Evolutionary conservation across 2,113 vertebrate species (phyloP).

Genomic region (Mungos mungo): DNA sequence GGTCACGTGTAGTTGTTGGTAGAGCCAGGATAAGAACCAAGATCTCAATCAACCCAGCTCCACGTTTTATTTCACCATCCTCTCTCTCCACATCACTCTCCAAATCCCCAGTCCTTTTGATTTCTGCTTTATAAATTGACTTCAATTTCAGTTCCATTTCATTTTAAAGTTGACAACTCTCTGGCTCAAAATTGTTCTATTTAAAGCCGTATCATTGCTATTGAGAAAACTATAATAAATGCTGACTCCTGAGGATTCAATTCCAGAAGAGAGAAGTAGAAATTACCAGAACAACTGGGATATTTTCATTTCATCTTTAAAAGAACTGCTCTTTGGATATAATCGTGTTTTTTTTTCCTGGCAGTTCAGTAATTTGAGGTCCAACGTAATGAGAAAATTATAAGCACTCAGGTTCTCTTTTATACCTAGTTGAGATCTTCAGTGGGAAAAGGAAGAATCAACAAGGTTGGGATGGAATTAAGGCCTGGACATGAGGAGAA

Average conservation of each 20-base stretch:
- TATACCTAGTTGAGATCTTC: background rate
- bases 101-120: slow-evolving; percentile 28
- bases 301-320: slow-evolving; percentile 41
- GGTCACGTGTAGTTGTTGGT: background rate
- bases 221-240: slow-evolving; percentile 52
- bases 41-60: background rate
- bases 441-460: background rate
- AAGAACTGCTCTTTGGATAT: background rate
- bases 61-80: background rate
- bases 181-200: slow-evolving; percentile 36
- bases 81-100: slow-evolving; percentile 5
- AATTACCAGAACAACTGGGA: background rate
- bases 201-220: slow-evolving; percentile 17
- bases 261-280: background rate
- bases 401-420: background rate
- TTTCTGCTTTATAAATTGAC: slow-evolving; percentile 54
- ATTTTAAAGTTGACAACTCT: slow-evolving; percentile 47
- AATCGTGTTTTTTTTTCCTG: background rate
- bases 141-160: slow-evolving; percentile 50
- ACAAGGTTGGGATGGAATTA: background rate
- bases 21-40: background rate
- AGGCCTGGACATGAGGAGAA: background rate
- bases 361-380: background rate
- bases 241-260: slow-evolving; percentile 36
- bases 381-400: background rate